Percentiles rank a stretch among this genome's conserved stretches.
Conservation (phyloP, 2,888 invertebrate genomes). For the Linyphia triangularis region DNA sequence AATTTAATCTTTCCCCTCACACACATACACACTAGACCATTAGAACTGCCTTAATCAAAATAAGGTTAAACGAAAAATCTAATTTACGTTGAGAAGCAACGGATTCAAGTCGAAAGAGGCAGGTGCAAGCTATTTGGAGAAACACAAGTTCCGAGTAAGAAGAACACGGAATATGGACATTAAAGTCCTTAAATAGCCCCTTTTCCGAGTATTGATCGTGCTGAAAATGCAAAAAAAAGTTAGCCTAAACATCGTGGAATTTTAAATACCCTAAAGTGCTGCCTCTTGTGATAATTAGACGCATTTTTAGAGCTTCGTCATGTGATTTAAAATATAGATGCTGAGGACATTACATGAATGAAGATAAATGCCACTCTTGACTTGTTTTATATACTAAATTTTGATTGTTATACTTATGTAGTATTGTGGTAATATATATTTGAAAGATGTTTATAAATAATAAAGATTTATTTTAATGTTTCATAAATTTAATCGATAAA, state of each 20-base stretch:
- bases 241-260: constrained; percentile 30
- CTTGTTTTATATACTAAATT: too few relatives aligned
- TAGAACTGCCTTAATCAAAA: constrained; percentile 37
- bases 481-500: too few relatives aligned
- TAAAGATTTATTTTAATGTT: too few relatives aligned
- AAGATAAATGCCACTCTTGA: too few relatives aligned
- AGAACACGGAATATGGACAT: constrained; percentile 59
- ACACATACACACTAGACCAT: background rate
- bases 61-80: constrained; percentile 44
- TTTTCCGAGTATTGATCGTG: constrained; percentile 18
- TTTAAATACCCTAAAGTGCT: constrained; percentile 38
- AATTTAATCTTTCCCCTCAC: constrained; percentile 3
- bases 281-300: constrained; percentile 29
- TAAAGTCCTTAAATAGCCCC: constrained; percentile 59
- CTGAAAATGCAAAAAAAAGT: constrained; percentile 24
- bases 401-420: too few relatives aligned
- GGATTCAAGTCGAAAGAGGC: constrained; percentile 23
- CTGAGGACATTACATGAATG: too few relatives aligned
- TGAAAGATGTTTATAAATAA: too few relatives aligned
- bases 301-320: background rate
- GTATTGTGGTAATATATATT: too few relatives aligned
- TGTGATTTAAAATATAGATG: too few relatives aligned
- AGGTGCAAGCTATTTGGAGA: constrained; percentile 34
- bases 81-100: constrained; percentile 25
- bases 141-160: constrained; percentile 22